Base-by-base conservation (phyloP, 2,113 vertebrate species). In the Aptenodytes forsteri region DNA sequence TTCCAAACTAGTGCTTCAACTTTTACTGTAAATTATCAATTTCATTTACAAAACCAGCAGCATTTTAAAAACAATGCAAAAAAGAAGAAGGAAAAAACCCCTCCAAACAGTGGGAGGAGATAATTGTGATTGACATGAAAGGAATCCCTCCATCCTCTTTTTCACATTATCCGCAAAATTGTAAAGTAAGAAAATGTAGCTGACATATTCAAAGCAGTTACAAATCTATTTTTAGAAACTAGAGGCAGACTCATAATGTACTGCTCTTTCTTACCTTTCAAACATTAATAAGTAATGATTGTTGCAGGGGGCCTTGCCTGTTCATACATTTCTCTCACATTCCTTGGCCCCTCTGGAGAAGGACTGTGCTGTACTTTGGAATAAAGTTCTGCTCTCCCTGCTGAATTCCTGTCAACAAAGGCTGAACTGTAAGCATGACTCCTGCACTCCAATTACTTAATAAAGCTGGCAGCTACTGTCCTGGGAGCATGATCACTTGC, bases 381-480 rank as follows among this genome's bases (percentile, higher is more conserved):
- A 87, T 64, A 69, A 95, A 67, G 71, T 83, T 84, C 66, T 92
- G 61, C 76, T 85, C 58, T 85, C 42, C 75, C 89, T 59, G 47
- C 17, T 47, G 58, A 92, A 87, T 89, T 94, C 59, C 58, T 32
- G 7, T 84, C 77, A 92, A 80, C 46, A 71, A 67, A 40, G n/a
- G 58, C 59, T 87, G 55, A 82, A 87, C 72, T 55, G 29, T 71
- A 73, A 92, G 49, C 78, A 26, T 20, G 64, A n/a, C 47, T 87
- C 26, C 32, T 89, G 66, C 36, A 87, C 90, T 89, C 91, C 85
- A 93, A 70, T 94, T 94, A 81, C 55, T 90, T 90, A 86, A 80
- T 62, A 83, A 97, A 90, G 26, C 69, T 96, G 81, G 70, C 47
- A 89, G 75, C 77, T 89, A 38, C 84, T 87, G 78, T 72, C 82